A percentile compares a stretch with the other conserved stretches of the same genome.
phyloP scores from a whole-genome alignment of 2,888 invertebrate species.

The Thymelicus acteon region DNA sequence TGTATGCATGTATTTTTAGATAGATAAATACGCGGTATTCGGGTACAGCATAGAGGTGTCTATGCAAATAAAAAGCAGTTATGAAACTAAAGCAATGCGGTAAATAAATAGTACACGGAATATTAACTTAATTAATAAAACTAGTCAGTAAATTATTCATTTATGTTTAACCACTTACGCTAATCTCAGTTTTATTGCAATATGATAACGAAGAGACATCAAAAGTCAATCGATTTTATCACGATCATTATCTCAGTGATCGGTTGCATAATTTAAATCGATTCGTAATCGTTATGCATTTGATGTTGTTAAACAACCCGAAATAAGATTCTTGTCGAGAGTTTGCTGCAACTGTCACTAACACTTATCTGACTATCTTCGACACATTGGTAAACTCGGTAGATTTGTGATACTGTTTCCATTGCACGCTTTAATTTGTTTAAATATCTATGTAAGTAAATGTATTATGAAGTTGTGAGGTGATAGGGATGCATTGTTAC shows the following conservation, averaged over 20 bases:
- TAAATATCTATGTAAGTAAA: no score
- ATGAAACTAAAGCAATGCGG: no score
- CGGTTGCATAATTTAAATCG: slow-evolving; percentile 46
- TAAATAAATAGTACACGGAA: no score
- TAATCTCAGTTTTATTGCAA: slow-evolving; percentile 51
- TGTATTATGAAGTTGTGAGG: no score
- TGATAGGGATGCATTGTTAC: no score
- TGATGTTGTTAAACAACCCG: slow-evolving; percentile 55
- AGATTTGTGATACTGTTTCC: slow-evolving; percentile 7
- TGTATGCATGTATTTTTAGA: no score
- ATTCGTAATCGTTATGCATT: slow-evolving; percentile 15
- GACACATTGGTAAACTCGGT: slow-evolving; percentile 53
- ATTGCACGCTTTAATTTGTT: background rate
- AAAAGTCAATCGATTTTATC: slow-evolving; percentile 44
- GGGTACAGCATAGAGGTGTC: no score
- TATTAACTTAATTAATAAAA: no score
- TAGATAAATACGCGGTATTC: no score
- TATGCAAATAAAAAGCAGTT: no score
- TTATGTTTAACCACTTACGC: slow-evolving; percentile 37
- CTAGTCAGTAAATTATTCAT: background rate
- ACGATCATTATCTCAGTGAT: slow-evolving; percentile 39
- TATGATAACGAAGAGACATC: slow-evolving; percentile 54
- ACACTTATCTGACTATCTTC: slow-evolving; percentile 53
- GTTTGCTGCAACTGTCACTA: slow-evolving; percentile 68
- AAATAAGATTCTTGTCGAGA: slow-evolving; percentile 53